Evolutionary conservation across 2,113 vertebrate species (phyloP), one percentile per base, ranked within the genome.

Genomic region (Pygoscelis adeliae): DNA sequence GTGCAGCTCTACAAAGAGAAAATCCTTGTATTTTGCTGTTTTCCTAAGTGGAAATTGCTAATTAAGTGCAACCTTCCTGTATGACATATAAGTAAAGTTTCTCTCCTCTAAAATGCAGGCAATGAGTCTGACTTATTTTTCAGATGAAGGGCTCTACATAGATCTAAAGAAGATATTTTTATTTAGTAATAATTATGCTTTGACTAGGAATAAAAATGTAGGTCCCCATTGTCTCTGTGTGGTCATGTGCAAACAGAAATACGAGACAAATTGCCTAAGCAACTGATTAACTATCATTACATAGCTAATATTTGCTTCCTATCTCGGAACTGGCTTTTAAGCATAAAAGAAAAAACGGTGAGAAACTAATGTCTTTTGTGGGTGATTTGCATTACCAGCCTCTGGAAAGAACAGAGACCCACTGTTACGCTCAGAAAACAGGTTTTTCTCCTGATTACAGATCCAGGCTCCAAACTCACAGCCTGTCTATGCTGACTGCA

Each of bases 221-320:
- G 5, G 3, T 53, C 29, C 21, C 32, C 17, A 40, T 73, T 65
- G 38, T 80, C 49, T 87, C 56, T 73, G 13, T 1, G 11, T 90
- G 62, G 58, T 47, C 40, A 8, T 73, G 49, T 62, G 71, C 56
- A 94, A 97, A 80, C 40, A 77, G 47, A 85, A 62, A 58, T 90
- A 30, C 12, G 49, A 16, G 1, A 5, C 15, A 80, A 94, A 88
- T 56, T 73, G 56, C 49, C 30, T 77, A 61, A 93, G 74, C 73
- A 88, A 72, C 47, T 32, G 78, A 85, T 77, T 83, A 88, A 34
- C 78, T 73, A 55, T 65, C 62, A 44, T 88, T 83, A 12, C 87
- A 89, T 89, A 88, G 82, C 82, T 72, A 96, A 97, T 97, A 97
- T 96, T 95, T 97, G 62, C 85, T 91, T 91, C 30, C 44, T 90